Evolutionary conservation across 2,797 vertebrate species (phyloP), one percentile per base, ranked within the genome.

Genomic region (Clarias platycephalus): DNA sequence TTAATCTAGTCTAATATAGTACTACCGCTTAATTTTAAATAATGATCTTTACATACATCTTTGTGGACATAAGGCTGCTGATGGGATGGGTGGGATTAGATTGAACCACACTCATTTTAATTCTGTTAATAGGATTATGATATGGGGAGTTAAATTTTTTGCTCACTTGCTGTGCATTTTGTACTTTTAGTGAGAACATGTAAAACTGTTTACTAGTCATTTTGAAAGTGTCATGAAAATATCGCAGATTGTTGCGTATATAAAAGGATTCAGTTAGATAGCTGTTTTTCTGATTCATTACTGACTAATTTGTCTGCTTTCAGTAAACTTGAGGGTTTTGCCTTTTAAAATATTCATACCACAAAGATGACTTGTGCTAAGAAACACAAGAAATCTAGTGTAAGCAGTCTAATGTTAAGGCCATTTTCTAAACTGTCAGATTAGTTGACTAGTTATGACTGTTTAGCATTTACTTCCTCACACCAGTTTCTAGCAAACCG

Each of bases 31-130:
- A n/a, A n/a, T 7, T 55, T 9, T 16, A 31, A 75, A 75, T 20
- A 71, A 71, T 3, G 55, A 71, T 12, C 68, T 71, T 71, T 18
- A 70, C 31, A 70, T 3, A 40, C 20, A 44, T 24, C n/a, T 53
- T 53, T 13, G 26, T 18, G 34, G 55, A 18, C 55, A 60, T 2
- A 58, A 60, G 10, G 28, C 53, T 76, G 44, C 53, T 57, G 16
- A 57, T 49, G 12, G 49, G 49, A 53, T 53, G 10, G 12, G 49
- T 37, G 87, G 88, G 90, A 92, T 93, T 92, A 90, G 53, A 28
- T 20, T 76, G 55, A 86, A 79, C 57, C 64, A 82, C 75, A 24
- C 58, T 66, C n/a, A 44, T 83, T 66, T 81, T 85, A 85, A 81
- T 78, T 81, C 58, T 80, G n/a, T 20, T 86, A 74, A 87, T 81